Evolutionary conservation across 2,888 invertebrate species (phyloP), one percentile per base, ranked within the genome.

Genomic region (Balanococcus diminutus): DNA sequence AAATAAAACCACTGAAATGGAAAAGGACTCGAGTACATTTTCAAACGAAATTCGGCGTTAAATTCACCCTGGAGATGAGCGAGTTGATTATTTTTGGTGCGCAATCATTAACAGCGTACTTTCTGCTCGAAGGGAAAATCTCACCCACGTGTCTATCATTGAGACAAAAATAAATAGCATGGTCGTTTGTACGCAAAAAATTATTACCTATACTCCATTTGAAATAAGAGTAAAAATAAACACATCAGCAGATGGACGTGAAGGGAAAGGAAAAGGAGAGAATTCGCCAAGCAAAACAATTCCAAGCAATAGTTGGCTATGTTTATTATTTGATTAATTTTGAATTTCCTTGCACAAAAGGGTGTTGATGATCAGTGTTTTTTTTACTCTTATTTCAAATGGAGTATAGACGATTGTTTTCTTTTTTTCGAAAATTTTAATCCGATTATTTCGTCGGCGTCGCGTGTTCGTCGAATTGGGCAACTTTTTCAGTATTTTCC

Each of bases 41-140:
- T 67, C 67, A 67, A 67, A 67, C 67, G 67, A 67, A 67, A 67
- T 67, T 67, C 67, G 67, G 67, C 67, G 67, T 67, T 67, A 67
- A 67, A 67, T 67, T 67, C 8, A 67, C 67, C 67, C 67, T 67
- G 28, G 67, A 67, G 67, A 67, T 67, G 67, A 67, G 67, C 67
- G 67, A 67, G 67, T 67, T 67, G 67, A 67, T 67, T 67, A 67
- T 67, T 67, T 67, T 67, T 67, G 67, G 67, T 28, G 67, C 67
- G 16, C 28, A 67, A 67, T 67, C 67, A 67, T 67, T 67, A 28
- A 67, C 67, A 67, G 61, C 22, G 25, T 28, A 67, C 14, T 28
- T 67, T 28, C 67, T 67, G 14, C 67, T 67, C 6, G 28, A 31
- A 28, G 67, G 56, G 16, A 61, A 67, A 67, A 67, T 67, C 28